Conservation (phyloP, 2,797 vertebrate species). For the Cottoperca gobio region DNA sequence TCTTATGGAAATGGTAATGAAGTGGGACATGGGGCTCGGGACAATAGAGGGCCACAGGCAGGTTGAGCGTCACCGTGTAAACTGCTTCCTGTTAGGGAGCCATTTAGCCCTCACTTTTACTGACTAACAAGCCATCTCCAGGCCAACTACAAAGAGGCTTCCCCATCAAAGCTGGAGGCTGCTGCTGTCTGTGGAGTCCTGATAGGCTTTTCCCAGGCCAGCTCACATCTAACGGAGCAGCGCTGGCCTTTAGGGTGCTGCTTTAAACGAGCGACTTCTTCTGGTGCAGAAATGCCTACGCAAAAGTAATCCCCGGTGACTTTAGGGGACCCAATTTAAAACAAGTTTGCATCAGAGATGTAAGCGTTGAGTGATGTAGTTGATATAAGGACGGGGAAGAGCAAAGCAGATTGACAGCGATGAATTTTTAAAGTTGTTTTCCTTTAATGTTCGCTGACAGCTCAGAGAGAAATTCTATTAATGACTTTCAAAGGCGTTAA, state of each 20-base stretch:
- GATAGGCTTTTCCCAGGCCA: conserved; percentile 78
- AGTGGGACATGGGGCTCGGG: conserved; percentile 83
- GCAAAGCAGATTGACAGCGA: not conserved
- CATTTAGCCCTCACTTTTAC: conserved; percentile 89
- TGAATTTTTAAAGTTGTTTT: conserved; percentile 11
- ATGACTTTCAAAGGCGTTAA: not conserved
- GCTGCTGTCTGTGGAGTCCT: conserved; percentile 70
- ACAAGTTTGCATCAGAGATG: conserved; percentile 9
- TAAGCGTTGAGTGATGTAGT: not conserved
- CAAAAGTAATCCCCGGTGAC: not conserved
- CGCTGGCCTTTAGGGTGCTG: conserved; percentile 22
- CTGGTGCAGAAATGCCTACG: conserved; percentile 3
- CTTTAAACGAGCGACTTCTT: too few relatives aligned
- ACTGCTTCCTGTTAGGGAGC: conserved; percentile 89
- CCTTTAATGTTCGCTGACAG: not conserved
- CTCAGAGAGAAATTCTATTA: not conserved
- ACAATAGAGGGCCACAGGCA: conserved; percentile 85
- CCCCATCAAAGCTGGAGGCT: conserved; percentile 85
- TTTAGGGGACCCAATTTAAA: not conserved
- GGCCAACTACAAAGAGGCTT: conserved; percentile 86
- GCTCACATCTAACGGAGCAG: conserved; percentile 47
- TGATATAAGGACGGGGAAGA: not conserved
- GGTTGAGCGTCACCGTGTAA: conserved; percentile 86
- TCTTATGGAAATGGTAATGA: conserved; percentile 91
- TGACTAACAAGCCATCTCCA: conserved; percentile 88